phyloP scores from a whole-genome alignment of 2,113 vertebrate species.

The Paratilapia polleni region DNA sequence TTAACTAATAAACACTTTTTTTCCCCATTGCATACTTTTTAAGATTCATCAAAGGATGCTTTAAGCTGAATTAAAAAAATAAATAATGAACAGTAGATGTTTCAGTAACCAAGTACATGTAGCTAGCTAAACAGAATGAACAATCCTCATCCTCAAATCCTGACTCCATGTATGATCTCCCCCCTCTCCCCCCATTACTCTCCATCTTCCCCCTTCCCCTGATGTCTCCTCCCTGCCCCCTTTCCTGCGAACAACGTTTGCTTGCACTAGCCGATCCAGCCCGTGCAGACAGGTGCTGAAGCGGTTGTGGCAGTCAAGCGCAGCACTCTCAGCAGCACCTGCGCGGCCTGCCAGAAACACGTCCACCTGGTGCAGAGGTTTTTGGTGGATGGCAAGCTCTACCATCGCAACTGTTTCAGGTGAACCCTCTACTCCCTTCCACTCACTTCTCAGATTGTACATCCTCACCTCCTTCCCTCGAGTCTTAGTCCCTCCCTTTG shows the following conservation, averaged over 20 bases:
- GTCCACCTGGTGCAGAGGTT: constrained; percentile 97
- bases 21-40: neutral
- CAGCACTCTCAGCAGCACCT: constrained; percentile 86
- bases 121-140: constrained; percentile 41
- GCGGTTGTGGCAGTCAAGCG: constrained; percentile 23
- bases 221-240: constrained; percentile 34
- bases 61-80: constrained; percentile 11
- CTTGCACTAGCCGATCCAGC: constrained; percentile 13
- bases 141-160: constrained; percentile 69
- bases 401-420: constrained; percentile 98
- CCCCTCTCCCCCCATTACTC: constrained; percentile 43
- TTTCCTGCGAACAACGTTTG: constrained; percentile 17
- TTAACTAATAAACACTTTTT: neutral
- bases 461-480: neutral
- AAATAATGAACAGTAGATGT: constrained; percentile 9
- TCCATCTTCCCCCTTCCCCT: constrained; percentile 39
- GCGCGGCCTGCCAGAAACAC: constrained; percentile 87
- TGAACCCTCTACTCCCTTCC: constrained; percentile 53
- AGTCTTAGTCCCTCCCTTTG: neutral
- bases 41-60: constrained; percentile 5
- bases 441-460: neutral
- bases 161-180: constrained; percentile 77
- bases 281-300: constrained; percentile 34
- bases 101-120: constrained; percentile 12
- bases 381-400: constrained; percentile 91